Base-by-base conservation (phyloP, 2,888 invertebrate genomes). In the Stenotaenia linearis region DNA sequence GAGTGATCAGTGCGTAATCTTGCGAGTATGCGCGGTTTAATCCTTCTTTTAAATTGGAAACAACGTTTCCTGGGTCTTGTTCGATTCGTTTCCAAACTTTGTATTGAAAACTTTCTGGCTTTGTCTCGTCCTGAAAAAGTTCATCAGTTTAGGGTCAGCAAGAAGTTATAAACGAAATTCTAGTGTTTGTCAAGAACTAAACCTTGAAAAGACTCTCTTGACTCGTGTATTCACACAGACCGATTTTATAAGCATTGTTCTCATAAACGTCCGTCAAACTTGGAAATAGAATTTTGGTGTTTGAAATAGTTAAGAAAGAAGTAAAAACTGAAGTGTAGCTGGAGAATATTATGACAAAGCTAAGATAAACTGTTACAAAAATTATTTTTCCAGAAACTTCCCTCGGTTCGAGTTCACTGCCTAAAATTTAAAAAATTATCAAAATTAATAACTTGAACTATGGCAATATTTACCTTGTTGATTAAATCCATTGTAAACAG, bases 361-460 rank as follows among this genome's bases (percentile, higher is more conserved):
- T 21, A 4, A 77, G 6, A n/a, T 77, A 77, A 77, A 77, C 45
- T 12, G 77, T 21, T 7, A 77, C 28, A n/a, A 77, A 35, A n/a
- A 77, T 77, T 6, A 77, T 77, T n/a, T 77, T 77, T 21, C 77
- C 77, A 9, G 77, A 77, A 23, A 77, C 45, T 23, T 77, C 77
- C n/a, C 10, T 35, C 10, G 77, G 77, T 10, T 77, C 77, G 21
- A 77, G 21, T 5, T 77, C 77, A 40, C 23, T 21, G 7, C 77
- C 77, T 40, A 12, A 15, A 40, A 40, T 40, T 77, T n/a, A 32
- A 35, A n/a, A n/a, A n/a, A n/a, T n/a, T n/a, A n/a, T 15, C 12
- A 69, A 69, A 18, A 21, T 12, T 9, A n/a, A n/a, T n/a, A n/a
- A n/a, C n/a, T n/a, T n/a, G 6, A 75, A 28, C 28, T 6, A 28